These are phyloP conservation scores for Chlorodrepanis virens DNA, from an alignment of 2,113 vertebrate genomes.

Conservation along the genomic window DNA sequence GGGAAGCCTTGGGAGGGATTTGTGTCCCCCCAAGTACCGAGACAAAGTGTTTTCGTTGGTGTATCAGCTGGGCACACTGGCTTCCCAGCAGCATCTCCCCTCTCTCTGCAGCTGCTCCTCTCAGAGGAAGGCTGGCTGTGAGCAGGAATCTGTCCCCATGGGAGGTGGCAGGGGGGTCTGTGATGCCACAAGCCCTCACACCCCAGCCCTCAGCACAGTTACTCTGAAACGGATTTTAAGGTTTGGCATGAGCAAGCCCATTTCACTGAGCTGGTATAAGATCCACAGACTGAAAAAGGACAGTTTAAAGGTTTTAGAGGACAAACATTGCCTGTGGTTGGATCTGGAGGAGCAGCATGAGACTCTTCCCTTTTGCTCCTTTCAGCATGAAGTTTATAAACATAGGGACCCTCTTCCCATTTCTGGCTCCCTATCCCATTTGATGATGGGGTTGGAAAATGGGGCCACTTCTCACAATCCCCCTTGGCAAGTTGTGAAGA, in stretches of 20 bases:
- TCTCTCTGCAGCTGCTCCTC: background rate
- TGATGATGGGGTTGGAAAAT: background rate
- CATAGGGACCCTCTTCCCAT: background rate
- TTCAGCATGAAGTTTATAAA: background rate
- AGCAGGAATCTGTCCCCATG: background rate
- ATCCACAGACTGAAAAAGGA: background rate
- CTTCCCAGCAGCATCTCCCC: background rate
- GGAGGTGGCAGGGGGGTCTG: background rate
- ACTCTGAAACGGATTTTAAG: background rate
- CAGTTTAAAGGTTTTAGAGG: background rate
- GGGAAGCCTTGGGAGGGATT: background rate
- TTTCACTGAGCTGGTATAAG: background rate
- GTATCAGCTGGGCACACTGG: background rate
- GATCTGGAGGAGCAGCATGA: background rate
- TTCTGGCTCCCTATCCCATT: background rate
- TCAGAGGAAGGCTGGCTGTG: background rate
- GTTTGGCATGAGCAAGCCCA: accelerated
- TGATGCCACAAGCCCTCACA: accelerated
- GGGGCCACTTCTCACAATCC: background rate
- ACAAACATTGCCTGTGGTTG: accelerated
- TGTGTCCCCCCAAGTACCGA: accelerated
- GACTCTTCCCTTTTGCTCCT: background rate
- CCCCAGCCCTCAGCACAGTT: background rate
- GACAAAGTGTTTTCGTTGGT: background rate
- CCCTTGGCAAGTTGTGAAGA: background rate